phyloP scores from a whole-genome alignment of 1,140 invertebrate species.

The Drosophila paulistorum region DNA sequence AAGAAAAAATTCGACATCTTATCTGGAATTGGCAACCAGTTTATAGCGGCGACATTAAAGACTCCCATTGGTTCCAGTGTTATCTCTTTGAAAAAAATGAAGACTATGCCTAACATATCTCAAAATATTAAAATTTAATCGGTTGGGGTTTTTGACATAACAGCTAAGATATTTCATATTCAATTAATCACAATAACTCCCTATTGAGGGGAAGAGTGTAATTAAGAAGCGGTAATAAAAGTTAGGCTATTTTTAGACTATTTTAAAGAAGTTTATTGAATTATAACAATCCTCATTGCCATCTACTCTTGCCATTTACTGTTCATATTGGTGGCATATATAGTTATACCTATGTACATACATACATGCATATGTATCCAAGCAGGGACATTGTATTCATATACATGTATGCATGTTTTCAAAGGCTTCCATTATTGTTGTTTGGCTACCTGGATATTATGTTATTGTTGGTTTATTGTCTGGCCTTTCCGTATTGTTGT shows the following conservation, averaged over 20 bases:
- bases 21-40: constrained; percentile 87
- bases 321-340: background rate
- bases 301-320: too few relatives aligned
- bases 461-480: constrained; percentile 46
- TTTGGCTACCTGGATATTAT: constrained; percentile 29
- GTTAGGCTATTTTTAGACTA: too few relatives aligned
- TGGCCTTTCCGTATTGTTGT: constrained; percentile 42
- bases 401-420: background rate
- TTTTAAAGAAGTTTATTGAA: too few relatives aligned
- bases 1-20: constrained; percentile 84
- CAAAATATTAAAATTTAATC: background rate
- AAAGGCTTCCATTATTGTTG: constrained; percentile 4
- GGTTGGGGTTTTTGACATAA: too few relatives aligned
- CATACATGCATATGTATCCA: background rate
- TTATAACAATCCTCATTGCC: too few relatives aligned
- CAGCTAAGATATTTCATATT: too few relatives aligned
- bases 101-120: constrained; percentile 29
- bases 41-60: constrained; percentile 83
- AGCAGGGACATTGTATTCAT: background rate
- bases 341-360: background rate
- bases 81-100: constrained; percentile 57
- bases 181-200: too few relatives aligned
- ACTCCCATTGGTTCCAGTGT: constrained; percentile 47
- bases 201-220: too few relatives aligned
- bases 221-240: too few relatives aligned